Conservation (phyloP, 2,888 invertebrate species). For the Zaprionus lineosus region DNA sequence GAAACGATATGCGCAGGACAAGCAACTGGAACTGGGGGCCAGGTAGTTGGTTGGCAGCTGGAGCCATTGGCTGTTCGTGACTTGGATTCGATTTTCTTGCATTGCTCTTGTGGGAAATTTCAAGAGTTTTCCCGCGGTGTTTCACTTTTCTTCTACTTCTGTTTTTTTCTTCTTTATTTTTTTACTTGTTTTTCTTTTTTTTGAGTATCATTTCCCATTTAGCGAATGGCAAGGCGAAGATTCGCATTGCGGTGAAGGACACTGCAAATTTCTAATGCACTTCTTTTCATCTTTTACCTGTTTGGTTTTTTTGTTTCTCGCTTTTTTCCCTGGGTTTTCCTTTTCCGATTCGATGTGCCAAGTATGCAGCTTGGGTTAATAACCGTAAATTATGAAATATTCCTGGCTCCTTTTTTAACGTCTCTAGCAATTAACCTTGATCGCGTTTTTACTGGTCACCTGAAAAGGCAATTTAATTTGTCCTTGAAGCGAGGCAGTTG, state of each 20-base stretch:
- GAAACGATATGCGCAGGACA: slow-evolving; percentile 51
- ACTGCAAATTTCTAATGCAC: too few species aligned
- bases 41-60: slow-evolving; percentile 44
- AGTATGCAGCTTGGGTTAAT: slow-evolving; percentile 44
- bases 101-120: slow-evolving; percentile 76
- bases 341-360: slow-evolving; percentile 35
- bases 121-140: slow-evolving; percentile 37
- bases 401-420: slow-evolving; percentile 46
- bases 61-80: slow-evolving; percentile 28
- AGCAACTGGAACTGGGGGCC: slow-evolving; percentile 34
- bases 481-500: slow-evolving; percentile 1
- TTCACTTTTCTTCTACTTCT: slow-evolving; percentile 17
- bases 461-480: slow-evolving; percentile 35
- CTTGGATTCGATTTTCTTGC: slow-evolving; percentile 69
- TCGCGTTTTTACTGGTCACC: slow-evolving; percentile 47
- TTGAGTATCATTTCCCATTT: background rate
- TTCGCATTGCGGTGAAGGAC: slow-evolving; percentile 30
- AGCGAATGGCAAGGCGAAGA: slow-evolving; percentile 16
- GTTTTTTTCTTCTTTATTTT: slow-evolving; percentile 30
- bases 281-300: slow-evolving; percentile 54
- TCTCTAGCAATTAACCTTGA: slow-evolving; percentile 65
- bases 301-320: slow-evolving; percentile 33
- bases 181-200: slow-evolving; percentile 17
- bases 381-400: slow-evolving; percentile 67
- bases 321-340: slow-evolving; percentile 15